phyloP scores from a whole-genome alignment of 1,140 invertebrate genomes.

The Pissodes strobi region DNA sequence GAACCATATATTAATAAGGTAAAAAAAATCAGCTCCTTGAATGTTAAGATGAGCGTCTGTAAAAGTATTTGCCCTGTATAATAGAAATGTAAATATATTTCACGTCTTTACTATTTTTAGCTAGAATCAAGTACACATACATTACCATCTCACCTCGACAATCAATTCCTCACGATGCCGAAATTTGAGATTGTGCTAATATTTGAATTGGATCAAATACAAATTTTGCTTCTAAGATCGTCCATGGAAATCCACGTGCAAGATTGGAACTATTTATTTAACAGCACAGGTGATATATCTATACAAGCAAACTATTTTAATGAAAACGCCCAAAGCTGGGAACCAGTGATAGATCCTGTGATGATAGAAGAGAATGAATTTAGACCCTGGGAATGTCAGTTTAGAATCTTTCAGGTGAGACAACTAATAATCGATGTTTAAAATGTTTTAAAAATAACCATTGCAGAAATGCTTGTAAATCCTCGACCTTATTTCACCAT shows the following conservation, averaged over 20 bases:
- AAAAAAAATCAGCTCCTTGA: no score
- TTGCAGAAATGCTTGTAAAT: no score
- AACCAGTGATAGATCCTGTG: slow-evolving; percentile 77
- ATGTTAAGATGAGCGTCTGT: no score
- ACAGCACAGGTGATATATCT: slow-evolving; percentile 62
- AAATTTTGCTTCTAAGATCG: slow-evolving; percentile 57
- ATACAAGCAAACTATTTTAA: slow-evolving; percentile 77
- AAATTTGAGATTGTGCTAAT: slow-evolving; percentile 51
- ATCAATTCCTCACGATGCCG: slow-evolving; percentile 41
- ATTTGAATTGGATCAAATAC: slow-evolving; percentile 51
- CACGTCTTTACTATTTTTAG: no score
- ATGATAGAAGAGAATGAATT: slow-evolving; percentile 69
- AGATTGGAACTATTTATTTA: slow-evolving; percentile 69
- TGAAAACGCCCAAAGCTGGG: slow-evolving; percentile 73
- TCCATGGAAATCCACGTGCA: slow-evolving; percentile 63
- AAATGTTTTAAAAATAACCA: slow-evolving; percentile 4
- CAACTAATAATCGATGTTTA: no score
- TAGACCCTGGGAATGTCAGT: slow-evolving; percentile 72
- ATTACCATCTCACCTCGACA: slow-evolving; percentile 8
- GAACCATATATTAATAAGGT: slow-evolving; percentile 27
- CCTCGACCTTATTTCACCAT: no score
- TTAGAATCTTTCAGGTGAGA: slow-evolving; percentile 64
- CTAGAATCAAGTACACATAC: no score
- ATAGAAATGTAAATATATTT: no score
- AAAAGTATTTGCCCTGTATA: no score